phyloP scores from a whole-genome alignment of 92 coral and sea anemone genomes.

The Siderastrea siderea region DNA sequence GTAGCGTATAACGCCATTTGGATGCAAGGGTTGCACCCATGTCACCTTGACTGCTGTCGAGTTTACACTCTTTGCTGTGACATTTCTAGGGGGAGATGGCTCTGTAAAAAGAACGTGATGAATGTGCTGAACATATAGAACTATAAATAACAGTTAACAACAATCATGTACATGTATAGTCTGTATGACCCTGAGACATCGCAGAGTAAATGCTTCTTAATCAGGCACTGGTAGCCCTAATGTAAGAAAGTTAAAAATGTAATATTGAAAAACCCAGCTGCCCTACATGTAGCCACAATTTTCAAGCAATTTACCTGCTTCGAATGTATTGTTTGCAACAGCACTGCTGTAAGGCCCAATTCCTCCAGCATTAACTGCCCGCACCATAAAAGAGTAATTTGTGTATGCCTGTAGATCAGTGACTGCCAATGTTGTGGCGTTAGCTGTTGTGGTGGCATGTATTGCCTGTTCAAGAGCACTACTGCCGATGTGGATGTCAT shows the following conservation, averaged over 20 bases:
- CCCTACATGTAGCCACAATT: no score
- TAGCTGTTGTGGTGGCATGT: conserved; percentile 22
- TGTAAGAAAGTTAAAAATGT: no score
- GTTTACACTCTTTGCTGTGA: conserved; percentile 69
- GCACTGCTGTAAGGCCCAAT: conserved; percentile 70
- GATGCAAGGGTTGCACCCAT: conserved; percentile 66
- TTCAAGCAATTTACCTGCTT: conserved; percentile 64
- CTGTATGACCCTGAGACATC: no score
- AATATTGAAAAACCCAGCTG: no score
- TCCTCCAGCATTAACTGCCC: conserved; percentile 75
- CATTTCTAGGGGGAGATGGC: conserved; percentile 82
- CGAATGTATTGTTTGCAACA: conserved; percentile 68
- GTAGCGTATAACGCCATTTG: conserved; percentile 77
- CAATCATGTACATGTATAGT: not conserved
- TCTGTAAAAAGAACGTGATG: conserved; percentile 31
- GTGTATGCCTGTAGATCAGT: conserved; percentile 71
- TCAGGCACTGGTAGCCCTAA: no score
- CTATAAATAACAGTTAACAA: not conserved
- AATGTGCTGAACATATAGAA: not conserved
- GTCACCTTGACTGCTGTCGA: conserved; percentile 66
- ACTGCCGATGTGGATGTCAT: conserved; percentile 11
- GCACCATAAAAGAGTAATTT: conserved; percentile 68
- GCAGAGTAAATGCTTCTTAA: no score
- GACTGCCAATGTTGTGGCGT: conserved; percentile 42
- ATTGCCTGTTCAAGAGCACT: not conserved